These are phyloP conservation scores for Silurus asotus DNA, from an alignment of 2,113 vertebrate genomes.

Conservation along the genomic window DNA sequence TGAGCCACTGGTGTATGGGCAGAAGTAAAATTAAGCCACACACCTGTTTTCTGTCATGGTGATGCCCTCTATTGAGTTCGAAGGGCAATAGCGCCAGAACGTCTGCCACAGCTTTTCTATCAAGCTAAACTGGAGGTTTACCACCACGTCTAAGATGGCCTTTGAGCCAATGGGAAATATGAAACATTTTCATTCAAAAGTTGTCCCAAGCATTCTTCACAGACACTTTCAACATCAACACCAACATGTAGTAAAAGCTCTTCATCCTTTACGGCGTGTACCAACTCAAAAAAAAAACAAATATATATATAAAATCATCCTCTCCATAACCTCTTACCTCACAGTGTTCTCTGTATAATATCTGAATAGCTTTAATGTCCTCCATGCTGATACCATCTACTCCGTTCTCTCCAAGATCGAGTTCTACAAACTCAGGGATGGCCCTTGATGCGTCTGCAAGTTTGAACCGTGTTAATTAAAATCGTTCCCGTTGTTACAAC, in stretches of 20 bases:
- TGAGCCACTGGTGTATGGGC: background rate
- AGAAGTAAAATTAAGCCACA: background rate
- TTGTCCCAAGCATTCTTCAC: background rate
- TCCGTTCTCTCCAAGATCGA: slow-evolving; percentile 78
- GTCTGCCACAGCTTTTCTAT: slow-evolving; percentile 98
- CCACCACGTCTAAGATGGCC: slow-evolving; percentile 93
- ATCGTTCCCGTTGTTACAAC: background rate
- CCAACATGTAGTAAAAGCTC: background rate
- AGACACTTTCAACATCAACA: background rate
- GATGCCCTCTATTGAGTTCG: slow-evolving; percentile 75
- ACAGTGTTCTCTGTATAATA: slow-evolving; percentile 91
- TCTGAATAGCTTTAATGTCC: slow-evolving; percentile 88
- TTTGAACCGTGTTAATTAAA: background rate
- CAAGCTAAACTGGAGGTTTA: slow-evolving; percentile 94
- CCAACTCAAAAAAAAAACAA: too few relatives aligned
- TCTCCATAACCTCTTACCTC: slow-evolving; percentile 76
- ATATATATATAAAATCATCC: background rate
- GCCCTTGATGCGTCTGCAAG: slow-evolving; percentile 84
- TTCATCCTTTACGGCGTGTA: too few relatives aligned
- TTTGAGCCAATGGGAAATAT: slow-evolving; percentile 55
- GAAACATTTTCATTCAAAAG: background rate
- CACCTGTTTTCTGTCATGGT: slow-evolving; percentile 77
- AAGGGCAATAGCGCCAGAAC: slow-evolving; percentile 90
- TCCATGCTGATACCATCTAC: slow-evolving; percentile 79
- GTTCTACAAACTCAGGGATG: slow-evolving; percentile 88